Base-by-base conservation (phyloP, 2,113 vertebrate species). In the Grammomys dolichurus region DNA sequence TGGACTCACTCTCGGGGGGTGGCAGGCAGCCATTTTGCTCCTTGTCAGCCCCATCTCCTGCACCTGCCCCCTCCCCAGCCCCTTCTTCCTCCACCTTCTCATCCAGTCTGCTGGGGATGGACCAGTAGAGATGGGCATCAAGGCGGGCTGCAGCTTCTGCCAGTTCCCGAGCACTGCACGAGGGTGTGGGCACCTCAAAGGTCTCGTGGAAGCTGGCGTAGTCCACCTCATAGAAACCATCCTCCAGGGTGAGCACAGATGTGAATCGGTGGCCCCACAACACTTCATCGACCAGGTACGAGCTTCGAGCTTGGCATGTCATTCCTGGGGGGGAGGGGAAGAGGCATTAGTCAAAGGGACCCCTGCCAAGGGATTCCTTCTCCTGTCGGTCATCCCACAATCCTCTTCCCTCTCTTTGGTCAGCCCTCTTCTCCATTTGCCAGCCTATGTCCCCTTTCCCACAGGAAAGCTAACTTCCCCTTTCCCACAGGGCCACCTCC, bases 101-200 rank as follows among this genome's bases (percentile, higher is more conserved):
- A 3, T 99, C 99, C 98, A 99, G 98, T 75, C 99, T 98, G 98
- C 99, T 99, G 97, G 99, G 99, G 97, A 99, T 99, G 78, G 99
- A 99, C 99, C 99, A 99, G 98, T 99, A 99, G 7, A 99, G 99
- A 96, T 99, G 99, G 92, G 99, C 99, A 0, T 99, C 99, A 0
- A 99, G 98, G 48, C 99, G 98, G 46, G 99, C 99, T 0, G 99
- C 98, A 0, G 99, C 99, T 93, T 99, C 98, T 0, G 99, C 99
- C 43, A 99, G 97, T 88, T 99, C 99, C 40, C 99, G 98, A 4
- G 99, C 99, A 0, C 99, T 99, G 98, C 99, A 99, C 7, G 98
- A 98, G 40, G 99, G 99, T 0, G 99, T 99, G 98, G 98, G 98
- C 97, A 99, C 99, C 98, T 99, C 99, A 78, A 99, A 99, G 0